These are phyloP conservation scores for Drosophila jambulina DNA, from an alignment of 1,140 invertebrate species.

Conservation along the genomic window DNA sequence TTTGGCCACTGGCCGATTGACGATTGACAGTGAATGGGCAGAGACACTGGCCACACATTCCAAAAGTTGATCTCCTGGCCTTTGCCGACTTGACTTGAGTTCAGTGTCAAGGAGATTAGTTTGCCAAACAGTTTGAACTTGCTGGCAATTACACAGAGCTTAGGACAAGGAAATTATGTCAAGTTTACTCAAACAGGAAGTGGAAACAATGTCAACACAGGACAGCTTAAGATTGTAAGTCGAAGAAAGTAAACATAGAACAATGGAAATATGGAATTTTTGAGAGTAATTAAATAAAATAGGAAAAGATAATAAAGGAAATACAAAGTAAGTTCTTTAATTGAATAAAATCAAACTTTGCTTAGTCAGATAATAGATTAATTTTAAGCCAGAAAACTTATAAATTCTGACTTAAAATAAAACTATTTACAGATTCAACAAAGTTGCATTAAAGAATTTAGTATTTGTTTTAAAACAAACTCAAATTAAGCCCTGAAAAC, in stretches of 20 bases:
- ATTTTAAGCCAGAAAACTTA: no score
- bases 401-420: not conserved
- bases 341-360: not conserved
- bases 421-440: not conserved
- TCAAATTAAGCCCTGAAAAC: not conserved
- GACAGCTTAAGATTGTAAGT: not conserved
- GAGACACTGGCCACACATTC: not conserved
- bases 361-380: no score
- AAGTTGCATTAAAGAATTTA: not conserved
- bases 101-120: constrained; percentile 34
- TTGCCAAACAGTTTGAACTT: constrained; percentile 18
- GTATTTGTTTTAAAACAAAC: not conserved
- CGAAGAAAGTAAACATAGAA: not conserved
- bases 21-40: constrained; percentile 31
- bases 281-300: no score
- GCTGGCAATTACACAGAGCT: constrained; percentile 24
- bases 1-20: constrained; percentile 45
- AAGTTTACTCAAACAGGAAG: not conserved
- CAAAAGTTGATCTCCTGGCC: constrained; percentile 21
- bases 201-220: not conserved
- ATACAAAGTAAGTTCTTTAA: not conserved
- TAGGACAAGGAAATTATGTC: constrained; percentile 2
- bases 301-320: not conserved
- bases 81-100: constrained; percentile 12
- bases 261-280: no score